Evolutionary conservation across 1,140 invertebrate genomes (phyloP).

Genomic region (Brevipalpus yothersi): DNA sequence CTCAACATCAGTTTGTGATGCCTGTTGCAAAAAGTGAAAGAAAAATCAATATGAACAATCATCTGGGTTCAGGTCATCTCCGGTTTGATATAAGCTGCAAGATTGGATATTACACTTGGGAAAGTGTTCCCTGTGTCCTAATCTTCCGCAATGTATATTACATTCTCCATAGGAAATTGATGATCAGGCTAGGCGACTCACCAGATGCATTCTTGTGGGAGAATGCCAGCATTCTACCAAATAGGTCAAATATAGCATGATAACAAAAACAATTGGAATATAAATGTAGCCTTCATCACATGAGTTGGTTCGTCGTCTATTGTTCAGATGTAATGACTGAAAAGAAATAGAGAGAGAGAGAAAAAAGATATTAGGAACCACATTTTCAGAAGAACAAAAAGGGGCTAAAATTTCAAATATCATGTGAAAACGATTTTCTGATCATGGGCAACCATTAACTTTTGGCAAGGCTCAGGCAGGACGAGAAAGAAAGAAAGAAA

Average conservation of each 20-base stretch:
- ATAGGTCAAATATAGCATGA: conserved; percentile 55
- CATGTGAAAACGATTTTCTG: not conserved
- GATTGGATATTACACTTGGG: not conserved
- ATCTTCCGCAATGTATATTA: not conserved
- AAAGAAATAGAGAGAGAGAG: not conserved
- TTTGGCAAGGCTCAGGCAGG: not conserved
- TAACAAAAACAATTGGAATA: conserved; percentile 52
- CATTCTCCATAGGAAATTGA: not conserved
- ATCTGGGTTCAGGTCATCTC: not conserved
- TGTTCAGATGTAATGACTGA: conserved; percentile 14
- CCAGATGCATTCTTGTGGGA: conserved; percentile 31
- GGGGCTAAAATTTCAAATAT: not conserved
- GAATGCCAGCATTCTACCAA: conserved; percentile 62
- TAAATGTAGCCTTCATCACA: conserved; percentile 66
- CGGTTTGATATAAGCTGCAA: too few relatives aligned
- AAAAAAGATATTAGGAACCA: not conserved
- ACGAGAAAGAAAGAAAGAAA: not conserved
- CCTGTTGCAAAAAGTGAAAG: not conserved
- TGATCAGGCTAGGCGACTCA: conserved; percentile 1
- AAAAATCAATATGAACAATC: not conserved
- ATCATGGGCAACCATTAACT: not conserved
- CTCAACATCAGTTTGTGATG: conserved; percentile 14
- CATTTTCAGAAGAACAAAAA: not conserved
- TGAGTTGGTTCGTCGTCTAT: conserved; percentile 21
- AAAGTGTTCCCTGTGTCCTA: not conserved